phyloP scores from a whole-genome alignment of 2,113 vertebrate genomes.

The Catagonus wagneri region DNA sequence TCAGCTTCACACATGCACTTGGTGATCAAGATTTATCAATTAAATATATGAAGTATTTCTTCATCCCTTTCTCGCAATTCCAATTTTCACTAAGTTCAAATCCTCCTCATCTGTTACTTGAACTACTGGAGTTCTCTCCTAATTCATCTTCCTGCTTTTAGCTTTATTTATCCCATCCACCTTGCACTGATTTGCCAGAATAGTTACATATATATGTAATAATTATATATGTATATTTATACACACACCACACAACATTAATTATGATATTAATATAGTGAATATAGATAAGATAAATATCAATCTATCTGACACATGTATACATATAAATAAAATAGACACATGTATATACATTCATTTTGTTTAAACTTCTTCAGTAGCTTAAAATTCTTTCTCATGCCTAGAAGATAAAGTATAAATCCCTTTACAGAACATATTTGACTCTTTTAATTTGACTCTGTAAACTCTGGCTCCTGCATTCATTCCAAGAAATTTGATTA shows the following conservation, averaged over 20 bases:
- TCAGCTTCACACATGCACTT: background rate
- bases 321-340: too few relatives aligned
- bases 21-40: background rate
- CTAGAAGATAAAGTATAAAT: background rate
- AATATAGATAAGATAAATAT: background rate
- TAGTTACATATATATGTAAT: background rate
- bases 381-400: background rate
- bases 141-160: background rate
- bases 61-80: background rate
- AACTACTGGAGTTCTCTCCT: background rate
- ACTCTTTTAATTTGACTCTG: background rate
- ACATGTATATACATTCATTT: background rate
- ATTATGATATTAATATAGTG: background rate
- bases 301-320: background rate
- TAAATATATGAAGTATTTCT: background rate
- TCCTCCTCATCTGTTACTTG: background rate
- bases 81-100: background rate
- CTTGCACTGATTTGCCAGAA: background rate
- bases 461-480: background rate
- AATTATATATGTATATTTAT: too few relatives aligned
- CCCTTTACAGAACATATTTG: background rate
- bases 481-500: background rate
- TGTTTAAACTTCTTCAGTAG: background rate
- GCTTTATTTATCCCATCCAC: background rate
- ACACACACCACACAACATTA: background rate